phyloP scores from a whole-genome alignment of 2,888 invertebrate species.

The Heliconius erato region DNA sequence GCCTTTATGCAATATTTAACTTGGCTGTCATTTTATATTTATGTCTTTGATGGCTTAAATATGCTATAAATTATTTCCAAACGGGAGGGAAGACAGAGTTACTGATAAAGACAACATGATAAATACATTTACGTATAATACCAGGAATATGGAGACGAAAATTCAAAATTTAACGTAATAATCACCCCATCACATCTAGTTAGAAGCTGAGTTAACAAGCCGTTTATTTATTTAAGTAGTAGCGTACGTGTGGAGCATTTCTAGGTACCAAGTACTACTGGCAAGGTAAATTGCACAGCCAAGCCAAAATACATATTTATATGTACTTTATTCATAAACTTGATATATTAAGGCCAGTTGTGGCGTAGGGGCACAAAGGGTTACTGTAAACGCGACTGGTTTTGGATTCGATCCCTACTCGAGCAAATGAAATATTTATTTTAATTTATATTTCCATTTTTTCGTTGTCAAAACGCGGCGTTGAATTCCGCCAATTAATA shows the following conservation, averaged over 20 bases:
- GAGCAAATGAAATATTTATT: too few relatives aligned
- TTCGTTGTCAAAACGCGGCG: too few relatives aligned
- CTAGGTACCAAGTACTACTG: background rate
- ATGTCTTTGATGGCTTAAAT: too few relatives aligned
- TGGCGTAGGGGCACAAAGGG: too few relatives aligned
- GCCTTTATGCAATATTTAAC: too few relatives aligned
- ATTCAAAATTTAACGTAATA: background rate
- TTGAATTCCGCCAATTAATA: too few relatives aligned
- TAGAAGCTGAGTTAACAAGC: background rate
- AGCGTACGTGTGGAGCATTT: background rate
- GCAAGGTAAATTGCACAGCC: background rate
- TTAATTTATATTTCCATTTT: too few relatives aligned
- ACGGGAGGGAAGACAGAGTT: background rate
- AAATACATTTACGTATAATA: background rate
- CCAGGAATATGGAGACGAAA: background rate
- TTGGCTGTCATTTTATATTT: too few relatives aligned
- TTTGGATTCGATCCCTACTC: too few relatives aligned
- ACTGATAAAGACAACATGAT: background rate
- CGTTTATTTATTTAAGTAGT: background rate
- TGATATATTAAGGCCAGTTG: too few relatives aligned
- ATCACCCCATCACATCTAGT: background rate
- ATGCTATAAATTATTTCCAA: background rate
- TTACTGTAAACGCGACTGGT: too few relatives aligned
- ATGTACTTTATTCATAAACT: background rate
- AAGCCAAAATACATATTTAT: background rate